Conservation (phyloP, 2,888 invertebrate genomes). For the Plagodis pulveraria region DNA sequence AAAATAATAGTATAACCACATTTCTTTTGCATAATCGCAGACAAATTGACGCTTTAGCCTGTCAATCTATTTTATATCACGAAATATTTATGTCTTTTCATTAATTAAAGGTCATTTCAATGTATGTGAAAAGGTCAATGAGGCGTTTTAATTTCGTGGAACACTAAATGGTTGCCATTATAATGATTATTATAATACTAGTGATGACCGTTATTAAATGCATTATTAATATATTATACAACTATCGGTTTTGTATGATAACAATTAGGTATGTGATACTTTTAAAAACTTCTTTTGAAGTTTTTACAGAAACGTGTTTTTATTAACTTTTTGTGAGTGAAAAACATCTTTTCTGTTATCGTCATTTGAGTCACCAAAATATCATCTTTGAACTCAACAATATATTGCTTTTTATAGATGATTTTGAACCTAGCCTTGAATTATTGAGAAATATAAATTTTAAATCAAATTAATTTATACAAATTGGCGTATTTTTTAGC, state of each 20-base stretch:
- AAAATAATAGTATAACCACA: conserved; percentile 4
- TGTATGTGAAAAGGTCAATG: conserved; percentile 31
- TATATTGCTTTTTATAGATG: too few species aligned
- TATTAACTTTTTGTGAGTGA: too few species aligned
- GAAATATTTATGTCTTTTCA: conserved; percentile 15
- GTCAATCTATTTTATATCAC: conserved; percentile 6
- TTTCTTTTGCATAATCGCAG: conserved; percentile 16
- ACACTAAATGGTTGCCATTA: conserved; percentile 10
- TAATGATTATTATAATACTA: neutral
- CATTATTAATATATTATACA: neutral
- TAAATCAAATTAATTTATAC: too few species aligned
- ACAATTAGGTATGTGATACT: too few species aligned
- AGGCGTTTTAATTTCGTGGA: conserved; percentile 13
- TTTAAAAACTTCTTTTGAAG: too few species aligned
- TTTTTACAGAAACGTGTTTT: too few species aligned
- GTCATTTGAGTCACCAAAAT: too few species aligned
- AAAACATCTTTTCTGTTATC: too few species aligned
- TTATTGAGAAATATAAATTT: too few species aligned
- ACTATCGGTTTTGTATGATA: neutral
- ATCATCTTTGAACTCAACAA: too few species aligned
- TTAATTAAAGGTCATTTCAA: conserved; percentile 16
- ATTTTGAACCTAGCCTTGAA: too few species aligned
- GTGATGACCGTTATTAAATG: neutral
- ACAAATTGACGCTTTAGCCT: conserved; percentile 20
- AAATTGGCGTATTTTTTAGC: too few species aligned